phyloP scores from a whole-genome alignment of 2,888 invertebrate genomes.

The Azorinus chamasolen region DNA sequence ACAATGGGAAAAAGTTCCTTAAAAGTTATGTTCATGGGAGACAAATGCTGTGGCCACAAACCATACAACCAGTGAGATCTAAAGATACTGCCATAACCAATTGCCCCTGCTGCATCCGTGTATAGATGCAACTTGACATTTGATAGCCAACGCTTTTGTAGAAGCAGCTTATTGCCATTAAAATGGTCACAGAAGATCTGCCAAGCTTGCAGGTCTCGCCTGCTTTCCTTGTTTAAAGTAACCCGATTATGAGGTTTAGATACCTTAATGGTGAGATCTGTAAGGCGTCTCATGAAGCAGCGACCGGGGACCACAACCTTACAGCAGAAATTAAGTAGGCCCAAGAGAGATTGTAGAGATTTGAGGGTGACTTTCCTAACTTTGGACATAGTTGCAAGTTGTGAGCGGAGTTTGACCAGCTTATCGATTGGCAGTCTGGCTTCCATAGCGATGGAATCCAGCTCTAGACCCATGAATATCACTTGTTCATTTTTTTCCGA shows the following conservation, averaged over 20 bases:
- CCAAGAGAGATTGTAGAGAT: no score
- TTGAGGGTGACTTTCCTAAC: conserved; percentile 17
- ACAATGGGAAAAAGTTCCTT: no score
- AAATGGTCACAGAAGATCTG: conserved; percentile 33
- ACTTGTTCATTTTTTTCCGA: conserved; percentile 28
- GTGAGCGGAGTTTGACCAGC: background rate
- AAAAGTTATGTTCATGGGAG: no score
- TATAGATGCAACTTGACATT: no score
- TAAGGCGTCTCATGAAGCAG: no score
- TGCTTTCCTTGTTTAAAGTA: no score
- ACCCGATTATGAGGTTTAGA: conserved; percentile 21
- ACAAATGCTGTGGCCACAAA: no score
- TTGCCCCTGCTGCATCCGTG: conserved; percentile 37
- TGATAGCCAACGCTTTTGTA: conserved; percentile 13
- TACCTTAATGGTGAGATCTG: conserved; percentile 5
- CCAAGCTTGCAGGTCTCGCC: no score
- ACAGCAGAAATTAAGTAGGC: no score
- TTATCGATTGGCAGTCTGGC: no score
- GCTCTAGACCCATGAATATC: conserved; percentile 44
- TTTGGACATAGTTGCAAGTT: background rate
- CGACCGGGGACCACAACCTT: no score
- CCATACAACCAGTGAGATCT: conserved; percentile 21
- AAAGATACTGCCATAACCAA: conserved; percentile 50
- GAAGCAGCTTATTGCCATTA: conserved; percentile 35
- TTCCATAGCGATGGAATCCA: conserved; percentile 27